Base-by-base conservation (phyloP, 2,113 vertebrate species). In the Colistium nudipinnis region DNA sequence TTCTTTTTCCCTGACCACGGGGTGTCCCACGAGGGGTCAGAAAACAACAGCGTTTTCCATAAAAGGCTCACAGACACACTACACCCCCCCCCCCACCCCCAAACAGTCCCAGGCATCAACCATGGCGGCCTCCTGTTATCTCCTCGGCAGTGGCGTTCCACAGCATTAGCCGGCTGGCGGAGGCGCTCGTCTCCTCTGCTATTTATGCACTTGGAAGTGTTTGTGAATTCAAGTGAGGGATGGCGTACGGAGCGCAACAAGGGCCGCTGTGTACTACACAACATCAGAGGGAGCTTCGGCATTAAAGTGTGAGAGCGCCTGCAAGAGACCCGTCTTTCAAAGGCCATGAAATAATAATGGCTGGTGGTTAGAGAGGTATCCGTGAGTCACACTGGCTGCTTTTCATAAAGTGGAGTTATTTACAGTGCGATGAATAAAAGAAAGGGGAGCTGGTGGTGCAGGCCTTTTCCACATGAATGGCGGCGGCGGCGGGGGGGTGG, bases 331-430 rank as follows among this genome's bases (percentile, higher is more conserved):
- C 89, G 82, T 89, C 90, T 93, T 91, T 92, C 91, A 91, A 92
- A 93, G 90, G 86, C 91, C 90, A 93, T 93, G 92, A 92, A 93
- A 93, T 93, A 93, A 93, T 92, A 92, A 93, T 91, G 92, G 88
- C 70, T 91, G 91, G 92, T 91, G 91, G 91, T 92, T 93, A 91
- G 90, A 90, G 89, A 90, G 89, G 85, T 91, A 93, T 90, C 87
- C 81, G 85, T 89, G 89, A 93, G 91, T 92, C 90, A 93, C 91
- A 92, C 88, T 89, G 80, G 88, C 91, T 93, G 92, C 90, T 92
- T 92, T 93, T 94, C 93, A 93, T 93, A 92, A 92, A 92, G 91
- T 92, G 90, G 89, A 93, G 92, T 93, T 92, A 92, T 93, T 93
- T 93, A 92, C 91, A 92, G 91, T 89, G 88, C 84, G 75, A 91